These are phyloP conservation scores for Morpho achilles DNA, from an alignment of 2,888 invertebrate genomes.

Conservation along the genomic window DNA sequence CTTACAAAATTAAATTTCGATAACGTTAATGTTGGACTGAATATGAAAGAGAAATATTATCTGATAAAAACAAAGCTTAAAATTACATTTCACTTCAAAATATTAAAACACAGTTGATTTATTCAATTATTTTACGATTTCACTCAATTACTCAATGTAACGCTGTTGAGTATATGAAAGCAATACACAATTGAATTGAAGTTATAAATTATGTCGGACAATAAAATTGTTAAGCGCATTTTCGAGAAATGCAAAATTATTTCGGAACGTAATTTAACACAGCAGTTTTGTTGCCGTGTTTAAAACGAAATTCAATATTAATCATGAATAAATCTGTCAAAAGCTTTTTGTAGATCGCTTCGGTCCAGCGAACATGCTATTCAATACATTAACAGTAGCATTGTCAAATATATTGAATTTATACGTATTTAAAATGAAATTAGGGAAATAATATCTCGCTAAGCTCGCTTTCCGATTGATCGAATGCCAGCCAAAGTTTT, in stretches of 20 bases:
- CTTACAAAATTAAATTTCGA: too few species aligned
- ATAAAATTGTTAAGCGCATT: slow-evolving; percentile 15
- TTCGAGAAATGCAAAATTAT: slow-evolving; percentile 22
- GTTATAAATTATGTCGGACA: slow-evolving; percentile 22
- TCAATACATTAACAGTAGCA: slow-evolving; percentile 8
- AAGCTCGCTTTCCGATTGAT: too few species aligned
- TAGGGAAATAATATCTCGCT: too few species aligned
- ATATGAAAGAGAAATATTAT: too few species aligned
- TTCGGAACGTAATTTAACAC: slow-evolving; percentile 23
- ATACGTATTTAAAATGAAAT: background rate
- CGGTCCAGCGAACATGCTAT: slow-evolving; percentile 38
- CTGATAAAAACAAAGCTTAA: too few species aligned
- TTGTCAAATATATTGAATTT: background rate
- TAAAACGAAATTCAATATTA: slow-evolving; percentile 41
- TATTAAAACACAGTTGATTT: background rate
- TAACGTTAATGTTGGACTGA: too few species aligned
- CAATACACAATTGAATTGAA: slow-evolving; percentile 10
- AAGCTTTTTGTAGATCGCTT: slow-evolving; percentile 40
- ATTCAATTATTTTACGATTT: background rate
- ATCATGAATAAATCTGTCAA: slow-evolving; percentile 39
- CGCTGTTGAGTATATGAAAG: slow-evolving; percentile 5
- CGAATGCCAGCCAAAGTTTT: too few species aligned
- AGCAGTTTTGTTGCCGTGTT: slow-evolving; percentile 32
- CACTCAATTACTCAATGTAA: slow-evolving; percentile 5
- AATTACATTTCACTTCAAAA: background rate